These are phyloP conservation scores for Rhizomys pruinosus DNA, from an alignment of 2,113 vertebrate species.

Conservation along the genomic window DNA sequence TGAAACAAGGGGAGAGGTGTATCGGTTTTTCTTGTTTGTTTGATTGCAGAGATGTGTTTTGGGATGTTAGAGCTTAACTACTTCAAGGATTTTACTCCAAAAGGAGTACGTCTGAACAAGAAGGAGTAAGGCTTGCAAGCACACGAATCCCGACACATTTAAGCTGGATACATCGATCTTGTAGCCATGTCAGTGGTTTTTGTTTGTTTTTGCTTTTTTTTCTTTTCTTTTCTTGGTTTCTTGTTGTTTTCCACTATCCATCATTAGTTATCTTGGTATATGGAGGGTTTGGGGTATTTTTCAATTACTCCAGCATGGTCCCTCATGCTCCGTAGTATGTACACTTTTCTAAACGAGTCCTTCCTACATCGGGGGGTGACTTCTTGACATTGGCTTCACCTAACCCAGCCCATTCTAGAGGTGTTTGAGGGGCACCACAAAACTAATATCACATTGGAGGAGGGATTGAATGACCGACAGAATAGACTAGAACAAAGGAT, in stretches of 20 bases:
- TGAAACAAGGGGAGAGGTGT: background rate
- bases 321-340: background rate
- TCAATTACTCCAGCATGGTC: background rate
- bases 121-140: background rate
- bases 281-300: background rate
- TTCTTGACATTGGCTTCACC: background rate
- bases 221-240: too few relatives aligned
- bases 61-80: background rate
- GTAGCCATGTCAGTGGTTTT: background rate
- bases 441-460: background rate
- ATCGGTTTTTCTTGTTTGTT: background rate
- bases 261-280: background rate
- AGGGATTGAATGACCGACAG: background rate
- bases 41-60: background rate
- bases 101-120: background rate
- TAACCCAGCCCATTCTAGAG: background rate
- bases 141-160: background rate
- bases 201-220: background rate
- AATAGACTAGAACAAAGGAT: background rate
- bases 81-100: background rate
- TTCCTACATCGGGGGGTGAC: background rate
- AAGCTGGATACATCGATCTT: background rate
- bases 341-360: background rate
- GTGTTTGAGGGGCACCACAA: conserved; percentile 11
- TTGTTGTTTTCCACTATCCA: background rate